Base-by-base conservation (phyloP, 2,797 vertebrate species). In the Phalloptychus januarius region DNA sequence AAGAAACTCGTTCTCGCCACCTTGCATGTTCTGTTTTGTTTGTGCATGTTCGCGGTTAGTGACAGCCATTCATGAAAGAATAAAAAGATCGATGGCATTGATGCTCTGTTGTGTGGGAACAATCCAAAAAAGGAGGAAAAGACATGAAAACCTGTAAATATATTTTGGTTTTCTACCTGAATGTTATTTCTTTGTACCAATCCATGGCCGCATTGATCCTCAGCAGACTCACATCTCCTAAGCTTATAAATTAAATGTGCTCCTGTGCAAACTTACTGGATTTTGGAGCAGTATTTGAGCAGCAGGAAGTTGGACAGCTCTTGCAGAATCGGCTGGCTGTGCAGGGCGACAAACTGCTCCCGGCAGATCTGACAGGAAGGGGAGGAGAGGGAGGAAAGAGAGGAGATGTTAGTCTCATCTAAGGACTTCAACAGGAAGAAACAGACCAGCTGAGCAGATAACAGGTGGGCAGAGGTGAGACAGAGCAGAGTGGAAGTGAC, bases 291-390 rank as follows among this genome's bases (percentile, higher is more conserved):
- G 87, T 97, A 98, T 61, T 97, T 98, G 44, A 87, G 15, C 23
- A 97, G 77, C 88, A 99, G 94, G 90, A 97, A 99, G 78, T 74
- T 28, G 3, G 98, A 98, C 81, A 99, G 95, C 71, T 98, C 94
- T 50, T 97, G 89, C 56, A 99, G 94, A 89, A 99, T 98, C 13
- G 97, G 97, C 91, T 98, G 95, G 1, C 94, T 97, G 91, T 99
- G 98, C 79, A 99, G 93, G 20, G 92, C 93, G 46, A 99, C 95
- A 0, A 99, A 99, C 92, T 99, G 98, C 87, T 99, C 97, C 15
- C 98, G 96, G 90, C 98, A 99, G 72, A 99, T 82, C 98, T 99
- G 93, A 73, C 83, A 69, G 79, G 75, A 46, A 70, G 71, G 84
- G 23, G 31, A 65, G 78, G 75, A 46, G 70, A 61, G 84, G 31